Evolutionary conservation across 2,888 invertebrate species (phyloP), one percentile per base, ranked within the genome.

Genomic region (Diadegma fenestrale): DNA sequence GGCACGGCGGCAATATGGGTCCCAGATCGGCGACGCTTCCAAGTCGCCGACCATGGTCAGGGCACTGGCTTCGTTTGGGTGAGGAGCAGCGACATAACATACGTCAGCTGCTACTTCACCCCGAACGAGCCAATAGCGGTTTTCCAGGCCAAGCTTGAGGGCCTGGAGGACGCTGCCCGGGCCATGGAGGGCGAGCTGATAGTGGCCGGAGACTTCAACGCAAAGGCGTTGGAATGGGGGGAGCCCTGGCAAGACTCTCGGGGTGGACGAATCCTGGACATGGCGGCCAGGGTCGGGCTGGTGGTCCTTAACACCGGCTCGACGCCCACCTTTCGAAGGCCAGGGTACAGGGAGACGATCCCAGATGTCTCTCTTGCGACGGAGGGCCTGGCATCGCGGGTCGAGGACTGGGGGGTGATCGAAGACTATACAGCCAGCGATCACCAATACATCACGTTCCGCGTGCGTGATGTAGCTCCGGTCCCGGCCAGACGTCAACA

Each of bases 1-100:
- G 81, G 81, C 43, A 87, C 81, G 2, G 76, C 84, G 10, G 85
- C 87, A 6, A 85, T 83, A 43, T 87, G 85, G 81, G 48, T 83
- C 45, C 45, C 76, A 6, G 61, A 77, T 17, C 58, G 41, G 1
- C 80, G 61, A 68, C 30, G 45, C 8, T 22, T 72, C 7, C 77
- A 48, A 0, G 64, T 86, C 19, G 54, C 37, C 33, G 48, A 30
- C 22, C 41, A 72, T 51, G 82, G 78, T 0, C 37, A 51, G 10
- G 81, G 82, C 54, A 19, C 14, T 0, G 83, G 79, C 1, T 83
- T 37, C 76, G 79, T 86, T 33, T 84, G 84, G 84, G 81, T 81
- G 5, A 78, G 63, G n/a, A 33, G 48, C 14, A 51, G 66, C 5
- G 64, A 33, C 51, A 51, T 71, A 10, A 80, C 69, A 2, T 75